A percentile compares a stretch with the other conserved stretches of the same genome.
These are phyloP conservation scores for Rousettus leschenaultii DNA, from an alignment of 2,113 vertebrate genomes.

Conservation along the genomic window DNA sequence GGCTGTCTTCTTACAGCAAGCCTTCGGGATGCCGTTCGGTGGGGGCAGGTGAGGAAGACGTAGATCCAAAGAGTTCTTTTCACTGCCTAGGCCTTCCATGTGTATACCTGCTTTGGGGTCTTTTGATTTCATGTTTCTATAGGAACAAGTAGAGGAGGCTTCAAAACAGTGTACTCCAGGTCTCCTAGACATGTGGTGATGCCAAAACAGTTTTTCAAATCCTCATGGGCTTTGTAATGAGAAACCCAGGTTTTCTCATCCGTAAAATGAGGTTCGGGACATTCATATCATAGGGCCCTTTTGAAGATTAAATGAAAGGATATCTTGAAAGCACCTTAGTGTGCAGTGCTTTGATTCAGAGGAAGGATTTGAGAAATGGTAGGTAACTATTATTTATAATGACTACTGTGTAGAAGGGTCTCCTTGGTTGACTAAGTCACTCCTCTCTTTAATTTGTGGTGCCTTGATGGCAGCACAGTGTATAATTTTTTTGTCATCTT, in stretches of 20 bases:
- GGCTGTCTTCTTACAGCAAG: not conserved
- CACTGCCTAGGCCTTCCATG: not conserved
- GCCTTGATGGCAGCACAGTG: not conserved
- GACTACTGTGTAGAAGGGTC: not conserved
- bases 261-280: not conserved
- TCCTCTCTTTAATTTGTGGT: not conserved
- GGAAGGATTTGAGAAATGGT: not conserved
- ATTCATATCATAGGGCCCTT: not conserved
- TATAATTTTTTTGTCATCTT: conserved; percentile 20
- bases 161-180: not conserved
- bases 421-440: not conserved
- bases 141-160: not conserved
- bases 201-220: not conserved
- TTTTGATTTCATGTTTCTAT: not conserved
- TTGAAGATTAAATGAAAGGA: not conserved
- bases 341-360: not conserved
- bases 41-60: not conserved
- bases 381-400: not conserved
- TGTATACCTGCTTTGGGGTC: not conserved
- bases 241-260: not conserved
- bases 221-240: not conserved
- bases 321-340: not conserved
- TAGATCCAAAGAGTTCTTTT: not conserved
- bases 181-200: not conserved
- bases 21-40: not conserved